Conservation (phyloP, 2,888 invertebrate genomes). For the Cryptocheilus praepositus region DNA sequence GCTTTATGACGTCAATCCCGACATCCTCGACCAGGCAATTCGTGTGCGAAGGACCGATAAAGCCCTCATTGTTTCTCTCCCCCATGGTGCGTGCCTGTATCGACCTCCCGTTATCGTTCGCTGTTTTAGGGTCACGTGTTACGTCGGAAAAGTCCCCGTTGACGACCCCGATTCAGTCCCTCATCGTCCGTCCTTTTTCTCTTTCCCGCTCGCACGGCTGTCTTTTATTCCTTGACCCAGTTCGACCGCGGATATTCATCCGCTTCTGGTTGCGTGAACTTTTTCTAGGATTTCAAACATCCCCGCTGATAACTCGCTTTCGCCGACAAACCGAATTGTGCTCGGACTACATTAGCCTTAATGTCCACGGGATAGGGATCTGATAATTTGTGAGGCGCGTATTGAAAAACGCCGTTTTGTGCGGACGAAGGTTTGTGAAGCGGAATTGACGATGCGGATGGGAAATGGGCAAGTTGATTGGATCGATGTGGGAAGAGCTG, state of each 20-base stretch:
- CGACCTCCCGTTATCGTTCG: conserved; percentile 2
- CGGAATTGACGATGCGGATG: too few species aligned
- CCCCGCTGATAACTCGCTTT: too few species aligned
- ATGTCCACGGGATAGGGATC: too few species aligned
- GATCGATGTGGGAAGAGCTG: too few species aligned
- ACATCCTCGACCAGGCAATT: neutral
- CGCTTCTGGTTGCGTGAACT: neutral
- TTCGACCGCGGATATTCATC: neutral
- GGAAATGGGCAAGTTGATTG: too few species aligned
- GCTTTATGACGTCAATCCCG: conserved; percentile 2
- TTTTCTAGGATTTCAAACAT: too few species aligned
- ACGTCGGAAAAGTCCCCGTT: neutral
- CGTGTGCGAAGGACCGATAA: conserved; percentile 4
- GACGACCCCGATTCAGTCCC: neutral
- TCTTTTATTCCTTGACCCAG: neutral
- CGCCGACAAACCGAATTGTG: too few species aligned
- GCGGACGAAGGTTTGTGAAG: too few species aligned
- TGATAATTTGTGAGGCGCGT: too few species aligned
- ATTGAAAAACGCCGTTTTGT: too few species aligned
- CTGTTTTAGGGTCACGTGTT: conserved; percentile 7
- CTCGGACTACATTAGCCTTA: too few species aligned
- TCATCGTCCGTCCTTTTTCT: neutral
- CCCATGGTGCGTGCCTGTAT: conserved; percentile 1
- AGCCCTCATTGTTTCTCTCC: conserved; percentile 2
- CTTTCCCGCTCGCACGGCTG: neutral